Percentiles rank a stretch among this genome's conserved stretches.
These are phyloP conservation scores for Anolis carolinensis DNA, from an alignment of 2,113 vertebrate genomes.

Conservation along the genomic window DNA sequence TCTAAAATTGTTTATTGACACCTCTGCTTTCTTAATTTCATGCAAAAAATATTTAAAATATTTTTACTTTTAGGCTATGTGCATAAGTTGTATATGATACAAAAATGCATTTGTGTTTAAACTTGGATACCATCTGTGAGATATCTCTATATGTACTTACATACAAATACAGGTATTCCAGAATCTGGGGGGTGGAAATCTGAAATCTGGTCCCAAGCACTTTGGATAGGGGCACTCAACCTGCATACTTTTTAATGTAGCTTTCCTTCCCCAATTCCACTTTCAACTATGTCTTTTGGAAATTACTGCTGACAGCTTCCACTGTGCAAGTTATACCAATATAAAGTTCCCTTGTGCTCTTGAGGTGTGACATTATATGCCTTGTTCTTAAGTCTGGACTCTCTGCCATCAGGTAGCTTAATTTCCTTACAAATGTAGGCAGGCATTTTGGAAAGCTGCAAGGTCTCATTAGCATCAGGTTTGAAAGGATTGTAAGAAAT, in stretches of 20 bases:
- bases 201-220: too few relatives aligned
- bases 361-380: not conserved
- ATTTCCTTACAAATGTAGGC: accelerated
- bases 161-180: too few relatives aligned
- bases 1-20: too few relatives aligned
- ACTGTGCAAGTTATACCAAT: not conserved
- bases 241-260: not conserved
- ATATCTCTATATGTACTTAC: too few relatives aligned
- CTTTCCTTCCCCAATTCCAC: not conserved
- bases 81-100: too few relatives aligned
- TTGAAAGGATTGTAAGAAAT: not conserved
- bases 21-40: too few relatives aligned
- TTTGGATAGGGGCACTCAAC: too few relatives aligned
- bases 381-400: not conserved
- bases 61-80: too few relatives aligned
- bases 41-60: too few relatives aligned
- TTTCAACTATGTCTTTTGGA: not conserved
- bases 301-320: not conserved
- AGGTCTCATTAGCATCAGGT: not conserved
- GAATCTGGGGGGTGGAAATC: too few relatives aligned
- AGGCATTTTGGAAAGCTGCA: not conserved
- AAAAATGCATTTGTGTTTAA: too few relatives aligned
- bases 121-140: too few relatives aligned
- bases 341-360: not conserved
- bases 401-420: accelerated